Evolutionary conservation across 2,888 invertebrate species (phyloP).

Genomic region (Nipponacmea schrenckii): DNA sequence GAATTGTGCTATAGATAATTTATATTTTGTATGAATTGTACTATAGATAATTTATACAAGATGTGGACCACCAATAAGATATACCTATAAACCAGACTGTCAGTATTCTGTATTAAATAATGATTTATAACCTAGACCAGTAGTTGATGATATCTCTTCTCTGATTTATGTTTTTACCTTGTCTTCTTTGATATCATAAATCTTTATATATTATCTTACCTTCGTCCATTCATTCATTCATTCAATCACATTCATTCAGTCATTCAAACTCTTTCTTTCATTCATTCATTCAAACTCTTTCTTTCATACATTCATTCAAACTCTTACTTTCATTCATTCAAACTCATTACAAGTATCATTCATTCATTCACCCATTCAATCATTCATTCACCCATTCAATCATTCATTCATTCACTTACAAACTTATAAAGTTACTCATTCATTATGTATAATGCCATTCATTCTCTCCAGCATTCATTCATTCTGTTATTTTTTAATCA

Average conservation of each 20-base stretch:
- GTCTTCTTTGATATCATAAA: background rate
- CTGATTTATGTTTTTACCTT: conserved; percentile 70
- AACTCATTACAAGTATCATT: background rate
- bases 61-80: too few species aligned
- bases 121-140: too few species aligned
- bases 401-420: background rate
- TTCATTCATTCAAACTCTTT: conserved; percentile 69
- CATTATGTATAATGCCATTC: too few species aligned
- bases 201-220: conserved; percentile 14
- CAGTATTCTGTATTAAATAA: too few species aligned
- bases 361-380: background rate
- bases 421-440: background rate
- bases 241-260: background rate
- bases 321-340: background rate
- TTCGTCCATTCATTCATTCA: background rate
- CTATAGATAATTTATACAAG: too few species aligned
- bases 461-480: too few species aligned
- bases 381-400: background rate
- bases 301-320: background rate
- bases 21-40: too few species aligned
- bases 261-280: conserved; percentile 71
- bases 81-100: too few species aligned
- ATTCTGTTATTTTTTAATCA: background rate
- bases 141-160: conserved; percentile 7
- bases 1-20: too few species aligned